These are phyloP conservation scores for Scatophagus argus DNA, from an alignment of 2,113 vertebrate species.

Conservation along the genomic window DNA sequence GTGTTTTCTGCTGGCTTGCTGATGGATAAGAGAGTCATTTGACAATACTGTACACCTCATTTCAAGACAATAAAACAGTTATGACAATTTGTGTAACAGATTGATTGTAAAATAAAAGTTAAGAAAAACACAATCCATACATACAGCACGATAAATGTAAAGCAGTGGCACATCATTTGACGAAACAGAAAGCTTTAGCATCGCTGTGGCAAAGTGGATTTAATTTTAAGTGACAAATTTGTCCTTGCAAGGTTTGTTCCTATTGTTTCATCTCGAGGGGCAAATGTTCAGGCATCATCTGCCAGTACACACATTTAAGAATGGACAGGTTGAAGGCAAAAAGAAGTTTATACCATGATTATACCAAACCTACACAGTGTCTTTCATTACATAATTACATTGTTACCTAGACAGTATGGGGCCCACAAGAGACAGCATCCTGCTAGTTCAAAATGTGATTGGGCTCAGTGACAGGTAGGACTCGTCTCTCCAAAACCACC, in stretches of 20 bases:
- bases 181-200: not conserved
- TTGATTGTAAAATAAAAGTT: not conserved
- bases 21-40: slow-evolving; percentile 48
- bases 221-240: not conserved
- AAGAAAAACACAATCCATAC: not conserved
- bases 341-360: too few species aligned
- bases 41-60: slow-evolving; percentile 34
- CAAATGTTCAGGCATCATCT: not conserved
- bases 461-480: not conserved
- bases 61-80: slow-evolving; percentile 59
- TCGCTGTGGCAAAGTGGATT: not conserved
- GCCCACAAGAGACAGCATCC: not conserved
- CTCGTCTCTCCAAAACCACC: not conserved
- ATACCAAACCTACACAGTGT: not conserved
- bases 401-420: not conserved
- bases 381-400: not conserved
- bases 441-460: not conserved
- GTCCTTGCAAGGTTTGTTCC: not conserved
- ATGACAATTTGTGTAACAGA: not conserved
- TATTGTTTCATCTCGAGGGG: not conserved
- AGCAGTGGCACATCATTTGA: not conserved
- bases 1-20: slow-evolving; percentile 47
- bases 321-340: too few species aligned
- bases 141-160: not conserved
- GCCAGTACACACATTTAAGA: not conserved